These are phyloP conservation scores for Botia kubotai DNA, from an alignment of 2,797 vertebrate genomes.

Conservation along the genomic window DNA sequence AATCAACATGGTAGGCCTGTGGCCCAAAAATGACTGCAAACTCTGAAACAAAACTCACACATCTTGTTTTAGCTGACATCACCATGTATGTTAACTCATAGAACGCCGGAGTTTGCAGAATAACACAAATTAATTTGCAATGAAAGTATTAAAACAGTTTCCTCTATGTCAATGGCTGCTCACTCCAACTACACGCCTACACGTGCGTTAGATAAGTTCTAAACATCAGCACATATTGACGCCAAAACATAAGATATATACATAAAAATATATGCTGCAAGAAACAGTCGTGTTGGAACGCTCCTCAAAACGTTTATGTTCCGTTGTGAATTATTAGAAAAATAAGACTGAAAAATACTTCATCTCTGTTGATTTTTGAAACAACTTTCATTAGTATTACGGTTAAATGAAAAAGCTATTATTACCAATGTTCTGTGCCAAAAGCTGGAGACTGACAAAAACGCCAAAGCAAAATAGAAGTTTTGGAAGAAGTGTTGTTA, in stretches of 20 bases:
- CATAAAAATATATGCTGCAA: slow-evolving; percentile 37
- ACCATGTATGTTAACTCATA: not conserved
- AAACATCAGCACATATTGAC: slow-evolving; percentile 1
- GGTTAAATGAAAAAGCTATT: slow-evolving; percentile 58
- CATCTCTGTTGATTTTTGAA: slow-evolving; percentile 58
- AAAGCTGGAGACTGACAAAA: slow-evolving; percentile 59
- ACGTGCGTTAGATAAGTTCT: slow-evolving; percentile 21
- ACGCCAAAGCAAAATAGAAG: slow-evolving; percentile 59
- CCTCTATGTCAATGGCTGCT: not conserved
- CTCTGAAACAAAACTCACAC: not conserved
- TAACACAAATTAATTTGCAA: not conserved
- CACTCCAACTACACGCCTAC: not conserved
- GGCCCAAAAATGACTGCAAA: not conserved
- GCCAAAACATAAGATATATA: slow-evolving; percentile 28
- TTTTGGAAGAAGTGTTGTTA: slow-evolving; percentile 50
- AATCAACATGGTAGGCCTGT: not conserved
- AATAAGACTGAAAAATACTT: slow-evolving; percentile 37
- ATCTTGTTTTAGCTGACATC: not conserved
- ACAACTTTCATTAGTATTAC: slow-evolving; percentile 60
- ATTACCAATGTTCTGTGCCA: slow-evolving; percentile 46
- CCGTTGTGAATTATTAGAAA: slow-evolving; percentile 36
- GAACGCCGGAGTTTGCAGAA: not conserved
- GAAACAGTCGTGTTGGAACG: slow-evolving; percentile 42
- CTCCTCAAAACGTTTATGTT: slow-evolving; percentile 60
- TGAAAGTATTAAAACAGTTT: not conserved